Percentiles rank a stretch among this genome's conserved stretches.
These are phyloP conservation scores for Xyliphius kryptos DNA, from an alignment of 2,113 vertebrate genomes.

Conservation along the genomic window DNA sequence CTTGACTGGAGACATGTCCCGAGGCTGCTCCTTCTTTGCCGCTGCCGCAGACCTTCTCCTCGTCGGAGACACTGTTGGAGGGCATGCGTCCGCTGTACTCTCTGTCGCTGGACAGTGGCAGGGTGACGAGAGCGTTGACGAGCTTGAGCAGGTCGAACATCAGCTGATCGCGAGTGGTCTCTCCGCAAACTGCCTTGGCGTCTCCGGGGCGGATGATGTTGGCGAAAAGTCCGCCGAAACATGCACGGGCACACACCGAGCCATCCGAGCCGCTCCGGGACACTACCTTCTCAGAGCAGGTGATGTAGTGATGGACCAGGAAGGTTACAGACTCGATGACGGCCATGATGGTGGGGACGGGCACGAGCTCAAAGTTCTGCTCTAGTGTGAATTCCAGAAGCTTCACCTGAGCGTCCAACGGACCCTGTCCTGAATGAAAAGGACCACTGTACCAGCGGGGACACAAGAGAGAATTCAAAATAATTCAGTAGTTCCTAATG, in stretches of 20 bases:
- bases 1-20: constrained; percentile 67
- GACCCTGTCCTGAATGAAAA: constrained; percentile 93
- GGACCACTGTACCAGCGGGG: constrained; percentile 72
- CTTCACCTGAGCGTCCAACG: constrained; percentile 94
- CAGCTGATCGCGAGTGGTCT: constrained; percentile 93
- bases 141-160: constrained; percentile 97
- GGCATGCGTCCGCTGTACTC: constrained; percentile 87
- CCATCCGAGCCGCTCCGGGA: constrained; percentile 95
- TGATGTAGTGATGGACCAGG: constrained; percentile 96
- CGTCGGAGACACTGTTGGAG: constrained; percentile 89
- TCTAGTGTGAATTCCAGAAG: constrained; percentile 94
- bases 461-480: too few species aligned
- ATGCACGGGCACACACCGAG: constrained; percentile 89
- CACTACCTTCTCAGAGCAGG: constrained; percentile 91
- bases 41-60: constrained; percentile 94
- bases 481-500: too few species aligned
- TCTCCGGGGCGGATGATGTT: constrained; percentile 96
- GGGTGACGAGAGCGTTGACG: constrained; percentile 89
- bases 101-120: constrained; percentile 87
- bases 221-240: constrained; percentile 95
- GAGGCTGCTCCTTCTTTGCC: constrained; percentile 77
- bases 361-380: constrained; percentile 96
- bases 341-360: constrained; percentile 88
- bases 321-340: constrained; percentile 96
- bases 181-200: constrained; percentile 93